Conservation (phyloP, 2,888 invertebrate genomes). For the Hypomecis atomaria region DNA sequence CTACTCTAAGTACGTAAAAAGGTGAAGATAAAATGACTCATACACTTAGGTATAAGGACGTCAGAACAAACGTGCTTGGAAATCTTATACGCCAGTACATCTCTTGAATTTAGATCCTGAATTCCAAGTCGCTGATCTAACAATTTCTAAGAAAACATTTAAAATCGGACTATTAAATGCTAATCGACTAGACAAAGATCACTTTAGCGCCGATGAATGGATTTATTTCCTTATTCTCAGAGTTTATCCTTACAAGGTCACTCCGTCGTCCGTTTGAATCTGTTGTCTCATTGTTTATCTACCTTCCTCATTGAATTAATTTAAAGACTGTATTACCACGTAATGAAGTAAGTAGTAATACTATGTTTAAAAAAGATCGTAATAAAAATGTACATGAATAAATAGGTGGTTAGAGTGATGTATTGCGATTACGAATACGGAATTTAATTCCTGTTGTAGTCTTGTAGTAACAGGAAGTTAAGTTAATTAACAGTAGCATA, state of each 20-base stretch:
- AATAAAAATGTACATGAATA: background rate
- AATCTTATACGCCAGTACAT: conserved; percentile 41
- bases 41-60: conserved; percentile 43
- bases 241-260: conserved; percentile 42
- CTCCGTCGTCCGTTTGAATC: conserved; percentile 24
- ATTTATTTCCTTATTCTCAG: conserved; percentile 35
- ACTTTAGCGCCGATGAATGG: conserved; percentile 23
- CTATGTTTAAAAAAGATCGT: background rate
- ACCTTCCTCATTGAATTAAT: conserved; percentile 31
- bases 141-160: conserved; percentile 43
- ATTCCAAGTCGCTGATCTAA: conserved; percentile 52
- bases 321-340: background rate
- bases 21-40: conserved; percentile 52
- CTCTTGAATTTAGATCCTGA: conserved; percentile 49
- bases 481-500: conserved; percentile 42
- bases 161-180: conserved; percentile 38
- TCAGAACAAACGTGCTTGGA: conserved; percentile 46
- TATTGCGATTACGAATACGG: conserved; percentile 22
- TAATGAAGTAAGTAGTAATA: background rate
- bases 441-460: conserved; percentile 35
- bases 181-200: conserved; percentile 21
- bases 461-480: conserved; percentile 42
- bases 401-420: background rate
- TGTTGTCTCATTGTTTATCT: conserved; percentile 33
- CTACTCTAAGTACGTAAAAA: conserved; percentile 13